Base-by-base conservation (phyloP, 2,113 vertebrate species). In the Dunckerocampus dactyliophorus region DNA sequence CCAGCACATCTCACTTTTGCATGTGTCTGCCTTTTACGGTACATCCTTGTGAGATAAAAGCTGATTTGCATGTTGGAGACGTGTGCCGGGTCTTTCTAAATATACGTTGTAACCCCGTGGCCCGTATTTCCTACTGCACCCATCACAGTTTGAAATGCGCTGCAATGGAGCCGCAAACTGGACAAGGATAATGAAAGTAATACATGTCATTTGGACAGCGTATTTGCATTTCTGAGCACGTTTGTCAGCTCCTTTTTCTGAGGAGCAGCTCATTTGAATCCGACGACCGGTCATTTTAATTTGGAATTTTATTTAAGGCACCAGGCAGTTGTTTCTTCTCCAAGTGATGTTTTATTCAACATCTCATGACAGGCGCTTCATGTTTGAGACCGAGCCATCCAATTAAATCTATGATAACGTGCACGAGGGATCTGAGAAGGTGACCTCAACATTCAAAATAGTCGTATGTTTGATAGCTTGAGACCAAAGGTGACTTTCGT, bases 331-430 rank as follows among this genome's bases (percentile, higher is more conserved):
- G 66, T 82, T 82, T 80, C 65, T 70, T 65, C 59, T 62, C 42
- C 52, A 61, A 67, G 49, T 75, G 62, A 88, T 88, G 82, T 87
- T 87, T 89, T 86, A 89, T 88, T 88, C 88, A 88, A 54, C 49
- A 72, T 73, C 74, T 76, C n/a, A 20, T 81, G 81, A 82, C 82
- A 82, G 64, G 68, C n/a, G 62, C 76, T 71, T 80, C 69, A 72
- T 64, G 75, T 74, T 70, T 63, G 59, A 81, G 74, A 71, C 76
- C 74, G 59, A 57, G 53, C 70, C 65, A 69, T 66, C 85, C 83
- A 88, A 88, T 87, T 87, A 88, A 81, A 84, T 82, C 71, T 81
- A 81, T 82, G 81, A 77, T 82, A 79, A 85, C 81, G 72, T 66
- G 71, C 77, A 70, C 20, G 37, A 54, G 61, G 69, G 55, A 75